Evolutionary conservation across 1,140 invertebrate species (phyloP).

Genomic region (Sycophila sp.): DNA sequence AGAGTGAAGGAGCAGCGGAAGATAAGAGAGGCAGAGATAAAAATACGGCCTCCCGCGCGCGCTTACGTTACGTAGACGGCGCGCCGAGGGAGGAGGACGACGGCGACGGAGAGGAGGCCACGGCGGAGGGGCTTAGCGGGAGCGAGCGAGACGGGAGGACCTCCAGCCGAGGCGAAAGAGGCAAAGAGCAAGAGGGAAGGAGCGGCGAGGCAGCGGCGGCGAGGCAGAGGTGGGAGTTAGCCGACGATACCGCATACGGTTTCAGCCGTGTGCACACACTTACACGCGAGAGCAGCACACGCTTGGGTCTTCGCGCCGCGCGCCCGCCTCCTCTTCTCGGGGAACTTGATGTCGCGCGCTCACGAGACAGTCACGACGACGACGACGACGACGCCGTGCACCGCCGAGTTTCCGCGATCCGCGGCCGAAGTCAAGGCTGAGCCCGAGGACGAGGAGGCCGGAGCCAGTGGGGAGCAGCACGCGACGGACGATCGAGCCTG

Average conservation of each 20-base stretch:
- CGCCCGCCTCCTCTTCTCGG: slow-evolving; percentile 9
- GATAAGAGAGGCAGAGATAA: slow-evolving; percentile 14
- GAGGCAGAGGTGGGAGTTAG: not conserved
- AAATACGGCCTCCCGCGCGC: not conserved
- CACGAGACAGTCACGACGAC: slow-evolving; percentile 15
- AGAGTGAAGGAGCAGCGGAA: not conserved
- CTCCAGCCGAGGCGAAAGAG: not conserved
- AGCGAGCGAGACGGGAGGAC: not conserved
- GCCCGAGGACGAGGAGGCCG: not conserved
- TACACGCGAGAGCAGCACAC: slow-evolving; percentile 7
- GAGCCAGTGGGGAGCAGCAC: not conserved
- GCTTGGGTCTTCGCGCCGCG: not conserved
- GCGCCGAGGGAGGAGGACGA: not conserved
- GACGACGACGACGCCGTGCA: slow-evolving; percentile 1
- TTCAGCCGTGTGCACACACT: slow-evolving; percentile 18
- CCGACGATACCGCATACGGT: slow-evolving; percentile 28
- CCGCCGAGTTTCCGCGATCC: not conserved
- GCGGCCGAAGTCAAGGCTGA: not conserved
- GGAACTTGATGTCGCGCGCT: slow-evolving; percentile 13
- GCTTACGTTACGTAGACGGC: not conserved
- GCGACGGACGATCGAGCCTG: no score
- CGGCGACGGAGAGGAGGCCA: not conserved
- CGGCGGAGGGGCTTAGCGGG: not conserved
- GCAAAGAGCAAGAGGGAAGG: not conserved
- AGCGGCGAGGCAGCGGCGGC: not conserved